Evolutionary conservation across 2,797 vertebrate genomes (phyloP), one percentile per base, ranked within the genome.

Genomic region (Lagodon rhomboides): DNA sequence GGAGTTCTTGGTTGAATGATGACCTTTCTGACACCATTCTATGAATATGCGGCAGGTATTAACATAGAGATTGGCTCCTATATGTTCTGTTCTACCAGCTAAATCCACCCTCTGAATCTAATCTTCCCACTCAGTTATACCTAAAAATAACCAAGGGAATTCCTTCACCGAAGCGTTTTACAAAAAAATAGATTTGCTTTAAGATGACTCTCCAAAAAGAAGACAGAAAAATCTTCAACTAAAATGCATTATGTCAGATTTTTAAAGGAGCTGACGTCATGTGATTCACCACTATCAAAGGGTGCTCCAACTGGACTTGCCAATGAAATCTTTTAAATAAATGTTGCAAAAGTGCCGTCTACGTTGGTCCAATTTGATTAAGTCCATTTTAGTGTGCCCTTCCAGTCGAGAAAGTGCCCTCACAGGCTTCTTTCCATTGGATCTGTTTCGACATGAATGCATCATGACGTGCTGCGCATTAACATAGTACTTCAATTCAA

Each of bases 91-190:
- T 65, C 46, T n/a, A 17, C 41, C 4, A 1, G 43, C 17, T 2
- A 46, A 34, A 25, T 54, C 23, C 22, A 58, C 11, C 44, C 16
- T 1, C 9, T 12, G 16, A 68, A 44, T 68, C 12, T 43, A 68
- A 58, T 34, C 30, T 18, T 46, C 17, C 17, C 12, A 54, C 38
- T 53, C 10, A 47, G 25, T 53, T 51, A 17, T 5, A n/a, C 5
- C 30, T 50, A 20, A 41, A 73, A 41, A 67, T 54, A 47, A 47
- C 62, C 41, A 18, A 46, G 3, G 22, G 55, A 44, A 49, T 62
- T 51, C 15, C 25, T 25, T 75, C 13, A 46, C 10, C n/a, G 1
- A 64, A 34, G 18, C 23, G 25, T 2, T n/a, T 49, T 2, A 59
- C 47, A 49, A n/a, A 53, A 58, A 43, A 13, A 4, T 43, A 34